Evolutionary conservation across 1,140 invertebrate genomes (phyloP), one percentile per base, ranked within the genome.

Genomic region (Globodera rostochiensis): DNA sequence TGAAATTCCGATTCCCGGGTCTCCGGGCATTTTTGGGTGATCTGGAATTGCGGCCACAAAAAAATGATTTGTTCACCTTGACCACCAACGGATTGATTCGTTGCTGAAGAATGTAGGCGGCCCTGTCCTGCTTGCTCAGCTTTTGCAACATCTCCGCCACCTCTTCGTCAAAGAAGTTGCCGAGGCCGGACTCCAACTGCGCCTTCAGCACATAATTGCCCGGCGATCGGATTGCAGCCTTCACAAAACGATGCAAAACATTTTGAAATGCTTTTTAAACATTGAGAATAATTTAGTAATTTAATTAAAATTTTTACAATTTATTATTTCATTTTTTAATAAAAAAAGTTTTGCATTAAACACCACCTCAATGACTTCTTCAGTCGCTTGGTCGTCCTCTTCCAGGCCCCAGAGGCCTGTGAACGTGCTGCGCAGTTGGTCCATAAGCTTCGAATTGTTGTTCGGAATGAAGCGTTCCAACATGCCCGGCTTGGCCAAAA

Each of bases 321-420:
- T 53, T 53, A 53, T 11, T 15, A 53, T 11, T 53, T 53, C 8
- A 53, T 11, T 15, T 53, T 3, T 13, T 11, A 53, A 53, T 53
- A 3, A 9, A 53, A 3, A 9, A 53, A 53, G 8, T 53, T 53
- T 53, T 9, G 53, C 53, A 53, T 11, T 11, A 11, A 11, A 11
- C 53, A 11, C 5, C 15, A 53, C 53, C 53, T 53, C 53, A 53
- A 53, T 53, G 45, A 77, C 49, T 69, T 49, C 76, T 66, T 64
- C 4, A 25, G 76, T 77, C 46, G 8, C 15, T 15, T 49, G 15
- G 47, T 77, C 76, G 11, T 21, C 67, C n/a, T 13, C 76, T 9
- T 69, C 76, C 25, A 77, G 76, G 36, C 76, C 67, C 76, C 76
- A 77, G 36, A 77, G 60, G 13, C 76, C 76, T 11, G 60, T 66